Evolutionary conservation across 2,113 vertebrate genomes (phyloP).

Genomic region (Gymnogyps californianus): DNA sequence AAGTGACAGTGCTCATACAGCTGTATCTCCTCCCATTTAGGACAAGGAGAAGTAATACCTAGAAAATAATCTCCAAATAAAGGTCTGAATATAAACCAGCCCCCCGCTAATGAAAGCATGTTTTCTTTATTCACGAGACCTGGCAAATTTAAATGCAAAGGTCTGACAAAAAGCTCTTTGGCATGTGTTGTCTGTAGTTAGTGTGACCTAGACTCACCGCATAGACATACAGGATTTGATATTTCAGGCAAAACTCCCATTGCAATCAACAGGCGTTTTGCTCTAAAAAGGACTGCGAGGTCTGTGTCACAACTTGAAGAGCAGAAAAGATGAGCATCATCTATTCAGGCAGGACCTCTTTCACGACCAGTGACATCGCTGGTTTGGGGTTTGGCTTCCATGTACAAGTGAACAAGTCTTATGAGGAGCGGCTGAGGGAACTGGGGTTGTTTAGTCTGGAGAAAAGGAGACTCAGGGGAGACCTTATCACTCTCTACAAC

Average conservation of each 20-base stretch:
- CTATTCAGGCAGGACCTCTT: neutral
- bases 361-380: neutral
- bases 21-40: neutral
- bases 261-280: neutral
- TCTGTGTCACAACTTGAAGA: neutral
- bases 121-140: neutral
- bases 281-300: neutral
- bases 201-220: neutral
- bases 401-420: neutral
- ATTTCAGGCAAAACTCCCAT: neutral
- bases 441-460: neutral
- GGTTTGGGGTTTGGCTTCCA: neutral
- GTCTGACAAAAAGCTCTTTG: neutral
- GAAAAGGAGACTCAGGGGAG: neutral
- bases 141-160: neutral
- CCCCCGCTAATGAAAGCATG: neutral
- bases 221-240: neutral
- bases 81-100: neutral
- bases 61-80: neutral
- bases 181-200: neutral
- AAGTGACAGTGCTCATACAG: neutral
- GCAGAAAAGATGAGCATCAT: neutral
- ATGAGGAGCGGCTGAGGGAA: neutral
- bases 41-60: neutral
- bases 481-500: neutral